Conservation (phyloP, 2,797 vertebrate genomes). For the Hyperoplus immaculatus region DNA sequence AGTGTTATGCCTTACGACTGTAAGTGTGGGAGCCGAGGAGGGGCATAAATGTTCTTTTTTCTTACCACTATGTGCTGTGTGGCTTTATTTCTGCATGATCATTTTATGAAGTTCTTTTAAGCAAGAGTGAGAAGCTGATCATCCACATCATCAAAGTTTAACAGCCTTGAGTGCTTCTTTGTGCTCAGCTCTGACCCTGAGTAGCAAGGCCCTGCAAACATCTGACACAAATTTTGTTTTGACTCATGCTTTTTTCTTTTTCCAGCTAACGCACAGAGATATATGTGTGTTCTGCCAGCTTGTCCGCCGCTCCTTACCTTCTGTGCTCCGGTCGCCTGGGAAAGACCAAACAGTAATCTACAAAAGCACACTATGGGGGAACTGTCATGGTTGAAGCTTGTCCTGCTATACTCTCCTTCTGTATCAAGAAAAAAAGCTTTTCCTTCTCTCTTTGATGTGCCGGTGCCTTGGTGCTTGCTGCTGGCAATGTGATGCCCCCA, state of each 20-base stretch:
- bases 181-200: slow-evolving; percentile 28
- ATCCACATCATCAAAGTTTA: slow-evolving; percentile 16
- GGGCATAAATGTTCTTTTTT: not conserved
- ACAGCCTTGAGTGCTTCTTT: slow-evolving; percentile 11
- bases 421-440: slow-evolving; percentile 48
- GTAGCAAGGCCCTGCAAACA: slow-evolving; percentile 34
- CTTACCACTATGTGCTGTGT: not conserved
- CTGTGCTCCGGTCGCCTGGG: slow-evolving; percentile 40
- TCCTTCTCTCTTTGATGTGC: slow-evolving; percentile 69
- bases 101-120: slow-evolving; percentile 14
- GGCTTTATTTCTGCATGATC: not conserved
- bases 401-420: slow-evolving; percentile 62
- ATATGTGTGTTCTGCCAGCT: slow-evolving; percentile 62
- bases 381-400: slow-evolving; percentile 70
- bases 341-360: slow-evolving; percentile 73
- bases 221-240: slow-evolving; percentile 63
- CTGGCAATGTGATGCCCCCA: slow-evolving; percentile 58
- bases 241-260: slow-evolving; percentile 39
- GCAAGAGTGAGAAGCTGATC: slow-evolving; percentile 17
- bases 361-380: slow-evolving; percentile 70
- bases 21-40: not conserved
- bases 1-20: not conserved
- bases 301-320: slow-evolving; percentile 46
- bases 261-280: slow-evolving; percentile 36
- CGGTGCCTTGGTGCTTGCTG: slow-evolving; percentile 64